Conservation (phyloP, 1,140 invertebrate species). For the Drosophila lini region DNA sequence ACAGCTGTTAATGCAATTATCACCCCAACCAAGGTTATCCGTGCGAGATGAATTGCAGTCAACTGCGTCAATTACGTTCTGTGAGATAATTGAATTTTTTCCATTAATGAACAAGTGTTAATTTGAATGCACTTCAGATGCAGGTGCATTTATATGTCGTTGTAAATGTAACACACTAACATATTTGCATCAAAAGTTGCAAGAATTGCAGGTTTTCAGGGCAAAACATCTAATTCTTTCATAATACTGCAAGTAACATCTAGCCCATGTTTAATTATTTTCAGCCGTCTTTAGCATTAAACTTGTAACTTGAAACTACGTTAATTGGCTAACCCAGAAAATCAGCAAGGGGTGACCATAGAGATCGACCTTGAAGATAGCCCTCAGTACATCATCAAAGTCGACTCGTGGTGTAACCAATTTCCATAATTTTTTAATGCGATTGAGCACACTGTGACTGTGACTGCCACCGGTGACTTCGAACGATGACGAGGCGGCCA, state of each 20-base stretch:
- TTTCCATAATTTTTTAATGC: constrained; percentile 28
- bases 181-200: not conserved
- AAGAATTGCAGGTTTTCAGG: not conserved
- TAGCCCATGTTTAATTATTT: not conserved
- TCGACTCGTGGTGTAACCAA: constrained; percentile 11
- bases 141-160: not conserved
- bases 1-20: constrained; percentile 42
- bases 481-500: constrained; percentile 23
- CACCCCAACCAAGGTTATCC: constrained; percentile 2
- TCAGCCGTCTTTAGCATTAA: not conserved
- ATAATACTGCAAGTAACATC: not conserved
- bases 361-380: constrained; percentile 43
- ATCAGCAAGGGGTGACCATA: constrained; percentile 37
- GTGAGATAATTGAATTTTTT: constrained; percentile 28
- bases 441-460: constrained; percentile 38
- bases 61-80: constrained; percentile 34
- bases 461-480: constrained; percentile 15
- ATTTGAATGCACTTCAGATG: not conserved
- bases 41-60: constrained; percentile 23
- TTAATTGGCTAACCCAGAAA: constrained; percentile 28
- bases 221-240: not conserved
- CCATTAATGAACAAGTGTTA: constrained; percentile 7
- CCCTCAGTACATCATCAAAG: constrained; percentile 1
- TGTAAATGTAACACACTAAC: not conserved
- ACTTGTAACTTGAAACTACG: constrained; percentile 22